These are phyloP conservation scores for Morinoia aosen DNA, from an alignment of 2,888 invertebrate genomes.

Conservation along the genomic window DNA sequence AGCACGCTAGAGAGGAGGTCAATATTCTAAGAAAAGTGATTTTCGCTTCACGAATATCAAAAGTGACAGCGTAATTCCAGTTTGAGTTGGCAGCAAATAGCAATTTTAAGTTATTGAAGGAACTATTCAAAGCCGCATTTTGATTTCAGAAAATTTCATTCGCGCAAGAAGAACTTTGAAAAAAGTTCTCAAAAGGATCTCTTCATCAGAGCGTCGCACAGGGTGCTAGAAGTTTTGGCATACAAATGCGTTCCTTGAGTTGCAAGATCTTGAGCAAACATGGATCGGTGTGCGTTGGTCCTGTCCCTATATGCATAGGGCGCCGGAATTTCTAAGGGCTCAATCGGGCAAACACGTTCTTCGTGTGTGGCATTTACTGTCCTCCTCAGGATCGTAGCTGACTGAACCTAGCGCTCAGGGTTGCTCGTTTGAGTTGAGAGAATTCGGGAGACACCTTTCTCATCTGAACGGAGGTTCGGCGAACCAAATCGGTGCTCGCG, in stretches of 20 bases:
- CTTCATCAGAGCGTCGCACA: not conserved
- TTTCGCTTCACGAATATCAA: not conserved
- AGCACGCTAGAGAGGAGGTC: not conserved
- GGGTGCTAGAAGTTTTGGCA: not conserved
- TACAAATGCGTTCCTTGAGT: conserved; percentile 30
- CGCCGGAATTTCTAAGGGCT: conserved; percentile 27
- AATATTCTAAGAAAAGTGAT: not conserved
- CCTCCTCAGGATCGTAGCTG: not conserved
- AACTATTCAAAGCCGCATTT: not conserved
- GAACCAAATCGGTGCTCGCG: not conserved
- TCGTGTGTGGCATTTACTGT: not conserved
- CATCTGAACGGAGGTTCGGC: not conserved
- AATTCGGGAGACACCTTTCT: conserved; percentile 12
- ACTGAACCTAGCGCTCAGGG: not conserved
- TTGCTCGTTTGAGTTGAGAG: not conserved
- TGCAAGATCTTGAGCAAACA: conserved; percentile 27
- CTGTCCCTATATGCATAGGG: not conserved
- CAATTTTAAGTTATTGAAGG: not conserved
- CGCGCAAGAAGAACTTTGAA: not conserved
- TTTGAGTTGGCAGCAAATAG: not conserved
- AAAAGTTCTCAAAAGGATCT: not conserved
- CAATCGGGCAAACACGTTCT: conserved; percentile 7
- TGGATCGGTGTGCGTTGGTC: not conserved
- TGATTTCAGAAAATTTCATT: not conserved
- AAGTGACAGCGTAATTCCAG: not conserved